A percentile compares a stretch with the other conserved stretches of the same genome.
These are phyloP conservation scores for Eleginops maclovinus DNA, from an alignment of 2,113 vertebrate species.

Conservation along the genomic window DNA sequence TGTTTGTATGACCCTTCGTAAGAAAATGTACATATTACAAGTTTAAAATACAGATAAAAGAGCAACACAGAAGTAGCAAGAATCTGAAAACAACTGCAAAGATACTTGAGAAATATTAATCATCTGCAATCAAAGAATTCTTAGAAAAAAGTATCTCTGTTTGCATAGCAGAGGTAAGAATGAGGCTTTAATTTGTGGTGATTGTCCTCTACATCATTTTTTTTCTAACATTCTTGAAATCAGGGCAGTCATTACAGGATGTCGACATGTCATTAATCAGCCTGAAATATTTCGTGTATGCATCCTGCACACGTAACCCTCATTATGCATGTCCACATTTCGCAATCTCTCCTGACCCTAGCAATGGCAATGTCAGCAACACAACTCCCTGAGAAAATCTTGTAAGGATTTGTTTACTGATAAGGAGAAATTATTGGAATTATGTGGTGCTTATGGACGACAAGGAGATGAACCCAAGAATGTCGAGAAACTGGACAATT, in stretches of 20 bases:
- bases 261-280: constrained; percentile 36
- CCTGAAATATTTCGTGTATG: background rate
- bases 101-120: constrained; percentile 24
- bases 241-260: constrained; percentile 3
- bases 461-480: background rate
- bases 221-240: constrained; percentile 20
- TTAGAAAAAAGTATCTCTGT: constrained; percentile 4
- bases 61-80: background rate
- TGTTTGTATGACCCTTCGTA: too few relatives aligned
- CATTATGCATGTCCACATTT: background rate
- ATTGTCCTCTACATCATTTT: constrained; percentile 32
- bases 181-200: constrained; percentile 34
- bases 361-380: constrained; percentile 8
- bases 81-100: background rate
- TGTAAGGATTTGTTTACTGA: constrained; percentile 34
- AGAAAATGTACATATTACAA: too few relatives aligned
- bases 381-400: constrained; percentile 16
- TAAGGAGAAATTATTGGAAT: constrained; percentile 3
- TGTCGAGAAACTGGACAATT: background rate
- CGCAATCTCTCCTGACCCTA: constrained; percentile 4
- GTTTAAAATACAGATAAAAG: constrained; percentile 8
- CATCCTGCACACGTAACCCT: background rate
- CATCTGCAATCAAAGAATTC: constrained; percentile 36
- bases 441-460: constrained; percentile 3
- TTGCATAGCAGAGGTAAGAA: constrained; percentile 17